Conservation (phyloP, 2,888 invertebrate genomes). For the Athetis lepigone region DNA sequence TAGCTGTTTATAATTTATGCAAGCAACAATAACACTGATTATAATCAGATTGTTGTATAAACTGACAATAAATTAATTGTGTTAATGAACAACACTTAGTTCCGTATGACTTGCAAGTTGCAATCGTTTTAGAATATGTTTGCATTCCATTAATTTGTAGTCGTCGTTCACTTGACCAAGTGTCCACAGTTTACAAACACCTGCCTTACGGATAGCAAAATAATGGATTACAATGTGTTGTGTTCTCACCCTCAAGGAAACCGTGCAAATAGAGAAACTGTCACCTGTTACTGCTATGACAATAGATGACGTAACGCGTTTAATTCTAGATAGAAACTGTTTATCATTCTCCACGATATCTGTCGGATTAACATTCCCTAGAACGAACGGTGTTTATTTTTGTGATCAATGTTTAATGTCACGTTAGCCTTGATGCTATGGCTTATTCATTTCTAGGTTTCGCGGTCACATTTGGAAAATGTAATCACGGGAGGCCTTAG, state of each 20-base stretch:
- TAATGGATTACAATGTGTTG: constrained; percentile 43
- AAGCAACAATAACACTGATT: constrained; percentile 15
- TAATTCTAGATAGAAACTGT: constrained; percentile 48
- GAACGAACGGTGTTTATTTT: constrained; percentile 48
- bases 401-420: constrained; percentile 29
- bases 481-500: constrained; percentile 28
- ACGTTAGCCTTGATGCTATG: constrained; percentile 27
- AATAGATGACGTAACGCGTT: constrained; percentile 44
- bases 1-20: constrained; percentile 1
- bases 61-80: constrained; percentile 10
- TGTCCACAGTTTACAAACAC: constrained; percentile 35
- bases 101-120: constrained; percentile 10
- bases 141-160: constrained; percentile 39
- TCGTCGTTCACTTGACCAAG: constrained; percentile 18
- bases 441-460: constrained; percentile 5
- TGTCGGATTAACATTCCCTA: constrained; percentile 53
- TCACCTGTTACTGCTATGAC: constrained; percentile 29
- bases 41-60: constrained; percentile 9
- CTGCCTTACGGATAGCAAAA: constrained; percentile 15
- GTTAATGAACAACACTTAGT: constrained; percentile 22
- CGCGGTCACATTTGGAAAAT: constrained; percentile 1
- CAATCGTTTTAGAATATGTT: constrained; percentile 36
- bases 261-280: constrained; percentile 17
- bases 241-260: constrained; percentile 32
- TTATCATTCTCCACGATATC: constrained; percentile 56